These are phyloP conservation scores for Pollenia griseotomentosa DNA, from an alignment of 2,888 invertebrate genomes.

Conservation along the genomic window DNA sequence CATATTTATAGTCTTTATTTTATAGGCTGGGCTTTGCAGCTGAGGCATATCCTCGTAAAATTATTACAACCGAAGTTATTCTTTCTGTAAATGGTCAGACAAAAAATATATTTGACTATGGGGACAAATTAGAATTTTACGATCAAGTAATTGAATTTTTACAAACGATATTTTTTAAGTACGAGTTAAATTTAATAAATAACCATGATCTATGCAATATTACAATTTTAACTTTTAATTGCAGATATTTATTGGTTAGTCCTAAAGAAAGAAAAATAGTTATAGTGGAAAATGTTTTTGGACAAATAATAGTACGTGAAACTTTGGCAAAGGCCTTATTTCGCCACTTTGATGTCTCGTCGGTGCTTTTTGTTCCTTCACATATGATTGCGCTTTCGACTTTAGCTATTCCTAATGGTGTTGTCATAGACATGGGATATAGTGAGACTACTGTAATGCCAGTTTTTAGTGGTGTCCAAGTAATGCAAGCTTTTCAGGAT, in stretches of 20 bases:
- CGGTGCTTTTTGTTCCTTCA: constrained; percentile 92
- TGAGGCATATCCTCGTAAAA: constrained; percentile 94
- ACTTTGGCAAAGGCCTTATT: constrained; percentile 96
- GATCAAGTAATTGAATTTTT: constrained; percentile 94
- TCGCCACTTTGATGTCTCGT: constrained; percentile 94
- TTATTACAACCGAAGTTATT: constrained; percentile 91
- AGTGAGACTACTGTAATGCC: constrained; percentile 92
- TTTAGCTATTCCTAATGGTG: constrained; percentile 91
- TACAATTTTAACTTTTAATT: constrained; percentile 19
- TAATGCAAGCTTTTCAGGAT: constrained; percentile 93
- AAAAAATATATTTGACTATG: constrained; percentile 88
- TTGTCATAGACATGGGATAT: constrained; percentile 95
- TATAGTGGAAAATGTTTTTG: constrained; percentile 94
- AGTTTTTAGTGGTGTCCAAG: constrained; percentile 93
- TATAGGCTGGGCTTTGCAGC: constrained; percentile 95
- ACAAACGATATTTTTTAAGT: constrained; percentile 95
- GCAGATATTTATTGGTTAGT: constrained; percentile 93
- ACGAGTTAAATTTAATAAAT: constrained; percentile 69
- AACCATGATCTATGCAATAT: not conserved
- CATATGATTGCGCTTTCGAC: constrained; percentile 94
- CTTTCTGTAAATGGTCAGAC: constrained; percentile 87
- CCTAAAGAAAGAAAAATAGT: constrained; percentile 97
- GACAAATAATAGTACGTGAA: constrained; percentile 92
- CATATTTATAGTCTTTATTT: constrained; percentile 67
- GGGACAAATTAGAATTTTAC: constrained; percentile 89